Evolutionary conservation across 2,113 vertebrate genomes (phyloP).

Genomic region (Vulpes lagopus): DNA sequence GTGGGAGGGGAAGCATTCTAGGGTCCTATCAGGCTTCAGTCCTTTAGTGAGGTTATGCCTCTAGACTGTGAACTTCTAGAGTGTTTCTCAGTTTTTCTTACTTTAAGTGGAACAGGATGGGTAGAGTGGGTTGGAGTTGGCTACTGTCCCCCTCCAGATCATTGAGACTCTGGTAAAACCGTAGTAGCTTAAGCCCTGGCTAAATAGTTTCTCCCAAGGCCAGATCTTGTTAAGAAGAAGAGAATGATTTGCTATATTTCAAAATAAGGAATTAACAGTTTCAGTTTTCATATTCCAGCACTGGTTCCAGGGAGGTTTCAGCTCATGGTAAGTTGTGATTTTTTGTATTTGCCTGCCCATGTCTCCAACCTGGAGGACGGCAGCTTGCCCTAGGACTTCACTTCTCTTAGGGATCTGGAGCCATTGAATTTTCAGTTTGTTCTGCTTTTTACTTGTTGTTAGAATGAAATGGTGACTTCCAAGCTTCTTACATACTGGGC

Average conservation of each 20-base stretch:
- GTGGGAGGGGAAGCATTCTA: not conserved
- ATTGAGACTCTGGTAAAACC: not conserved
- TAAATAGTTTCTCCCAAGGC: not conserved
- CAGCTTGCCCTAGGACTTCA: not conserved
- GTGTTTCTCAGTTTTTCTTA: not conserved
- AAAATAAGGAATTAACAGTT: not conserved
- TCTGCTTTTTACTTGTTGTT: not conserved
- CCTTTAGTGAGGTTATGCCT: not conserved
- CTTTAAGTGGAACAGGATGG: not conserved
- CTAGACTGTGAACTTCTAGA: not conserved
- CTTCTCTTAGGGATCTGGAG: not conserved
- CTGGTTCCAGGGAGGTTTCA: not conserved
- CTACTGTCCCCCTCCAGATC: not conserved
- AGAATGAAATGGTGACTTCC: not conserved
- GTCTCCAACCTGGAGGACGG: not conserved
- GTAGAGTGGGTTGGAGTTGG: not conserved
- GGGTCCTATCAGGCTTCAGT: not conserved
- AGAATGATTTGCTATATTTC: not conserved
- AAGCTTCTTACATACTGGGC: not conserved
- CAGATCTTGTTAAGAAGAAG: not conserved
- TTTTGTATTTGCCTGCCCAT: not conserved
- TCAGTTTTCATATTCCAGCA: too few species aligned
- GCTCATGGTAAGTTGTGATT: not conserved
- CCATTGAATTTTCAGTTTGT: not conserved
- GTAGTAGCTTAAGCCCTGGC: not conserved